Evolutionary conservation across 1,140 invertebrate genomes (phyloP), one percentile per base, ranked within the genome.

Genomic region (Papilio glaucus): DNA sequence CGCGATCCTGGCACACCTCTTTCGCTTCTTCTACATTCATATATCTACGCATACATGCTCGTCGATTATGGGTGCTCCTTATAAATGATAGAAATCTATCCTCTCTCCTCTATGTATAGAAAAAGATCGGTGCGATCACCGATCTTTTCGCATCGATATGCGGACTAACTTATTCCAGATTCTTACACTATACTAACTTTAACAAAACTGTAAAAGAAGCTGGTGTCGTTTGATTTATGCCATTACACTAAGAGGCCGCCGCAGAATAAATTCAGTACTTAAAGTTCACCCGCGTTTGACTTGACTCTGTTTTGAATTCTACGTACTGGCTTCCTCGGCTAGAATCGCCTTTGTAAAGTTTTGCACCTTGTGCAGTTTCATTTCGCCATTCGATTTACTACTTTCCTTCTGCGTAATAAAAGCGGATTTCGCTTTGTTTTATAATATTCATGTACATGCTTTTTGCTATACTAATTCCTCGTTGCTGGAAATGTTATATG

Each of bases 401-500:
- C 80, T 73, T 81, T 87, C 80, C 72, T 45, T 18, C 74, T 61
- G 41, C 15, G 71, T n/a, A 72, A 74, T 73, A 75, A 79, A 69
- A 81, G 68, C 75, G 72, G 71, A 73, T 80, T 86, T 81, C 8
- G 39, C 49, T 71, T 77, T 38, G 62, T 57, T 69, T 29, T 57
- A 72, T 69, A 63, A 13, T 76, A 72, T 68, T 79, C 70, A 75
- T 75, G 77, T 80, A 84, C 75, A 80, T 81, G 82, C 81, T 85
- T 86, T 89, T 88, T 87, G 81, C 78, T 80, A 84, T 79, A 86
- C 79, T 86, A 88, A 90, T 87, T 90, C 85, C 79, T 82, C 73
- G 71, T 77, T 74, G 78, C 77, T 85, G 75, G 79, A 83, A 86
- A 85, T 90, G 87, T 85, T 85, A 85, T 81, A 81, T 75, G 79